Conservation (phyloP, 2,888 invertebrate genomes). For the Monopis laevigella region DNA sequence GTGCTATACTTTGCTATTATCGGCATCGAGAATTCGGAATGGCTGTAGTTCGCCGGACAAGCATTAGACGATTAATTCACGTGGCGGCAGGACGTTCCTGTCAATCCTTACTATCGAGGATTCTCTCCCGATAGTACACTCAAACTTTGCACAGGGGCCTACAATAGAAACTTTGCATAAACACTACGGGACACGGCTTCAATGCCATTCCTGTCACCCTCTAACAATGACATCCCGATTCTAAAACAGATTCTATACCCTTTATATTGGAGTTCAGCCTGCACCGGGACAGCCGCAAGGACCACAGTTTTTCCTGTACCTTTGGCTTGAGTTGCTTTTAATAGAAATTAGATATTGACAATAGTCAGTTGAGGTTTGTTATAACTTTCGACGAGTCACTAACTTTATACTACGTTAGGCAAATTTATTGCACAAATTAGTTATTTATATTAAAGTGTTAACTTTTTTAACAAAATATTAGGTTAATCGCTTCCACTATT, state of each 20-base stretch:
- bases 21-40: no score
- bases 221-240: constrained; percentile 28
- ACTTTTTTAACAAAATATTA: no score
- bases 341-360: constrained; percentile 1
- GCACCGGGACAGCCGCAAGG: constrained; percentile 14
- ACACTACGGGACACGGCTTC: constrained; percentile 28
- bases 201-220: constrained; percentile 39
- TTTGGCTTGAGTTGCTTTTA: neutral
- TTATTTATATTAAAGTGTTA: no score
- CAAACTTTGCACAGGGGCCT: constrained; percentile 45
- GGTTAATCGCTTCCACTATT: no score
- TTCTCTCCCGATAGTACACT: constrained; percentile 21
- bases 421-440: no score
- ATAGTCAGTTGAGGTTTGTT: no score
- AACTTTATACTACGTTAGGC: no score
- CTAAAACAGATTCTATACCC: constrained; percentile 28
- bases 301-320: constrained; percentile 8
- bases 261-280: constrained; percentile 19
- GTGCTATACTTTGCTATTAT: no score
- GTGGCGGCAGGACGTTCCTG: constrained; percentile 6
- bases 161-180: constrained; percentile 54
- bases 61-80: constrained; percentile 23
- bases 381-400: no score
- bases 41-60: constrained; percentile 1
- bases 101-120: constrained; percentile 8